Base-by-base conservation (phyloP, 2,113 vertebrate species). In the Lasiurus cinereus region DNA sequence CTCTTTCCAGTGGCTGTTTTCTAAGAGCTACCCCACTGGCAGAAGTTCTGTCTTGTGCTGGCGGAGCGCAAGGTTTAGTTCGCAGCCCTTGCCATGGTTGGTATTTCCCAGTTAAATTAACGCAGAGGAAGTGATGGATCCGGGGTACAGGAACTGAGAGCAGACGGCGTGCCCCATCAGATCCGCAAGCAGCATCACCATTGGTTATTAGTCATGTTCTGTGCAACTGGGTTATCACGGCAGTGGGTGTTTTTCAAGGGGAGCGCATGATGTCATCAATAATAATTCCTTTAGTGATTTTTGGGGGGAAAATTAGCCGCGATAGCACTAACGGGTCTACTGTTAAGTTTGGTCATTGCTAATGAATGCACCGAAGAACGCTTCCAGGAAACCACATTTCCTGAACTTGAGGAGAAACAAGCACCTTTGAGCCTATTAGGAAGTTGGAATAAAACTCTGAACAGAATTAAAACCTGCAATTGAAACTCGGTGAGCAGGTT, bases 21-120 rank as follows among this genome's bases (percentile, higher is more conserved):
- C 19, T 90, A 31, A 83, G 82, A 86, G 27, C 19, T 19, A 36
- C 59, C 90, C 66, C 83, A 86, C 76, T 91, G 93, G 90, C 31
- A n/a, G 76, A 72, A 80, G 19, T 2, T 48, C 0, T 19, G 13
- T 70, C 12, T 69, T 66, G 19, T 84, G 27, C 46, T n/a, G 59
- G 43, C 16, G 87, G 77, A 18, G 29, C 73, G 48, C 66, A 70
- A 54, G 10, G 27, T 59, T 77, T 83, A 90, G 27, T 64, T 72
- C 87, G 80, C 90, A 90, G 72, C 48, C 11, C 83, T 88, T 86
- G 14, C 10, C 13, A 31, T 56, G 29, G 1, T 48, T 10, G 56
- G 22, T 11, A 24, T 27, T 59, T 4, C 24, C 56, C 24, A 59
- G 4, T 59, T 24, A 59, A 59, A 9, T 24, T 1, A 59, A 59